Percentiles rank a stretch among this genome's conserved stretches.
phyloP scores from a whole-genome alignment of 1,140 invertebrate species.

The Grapholita molesta region DNA sequence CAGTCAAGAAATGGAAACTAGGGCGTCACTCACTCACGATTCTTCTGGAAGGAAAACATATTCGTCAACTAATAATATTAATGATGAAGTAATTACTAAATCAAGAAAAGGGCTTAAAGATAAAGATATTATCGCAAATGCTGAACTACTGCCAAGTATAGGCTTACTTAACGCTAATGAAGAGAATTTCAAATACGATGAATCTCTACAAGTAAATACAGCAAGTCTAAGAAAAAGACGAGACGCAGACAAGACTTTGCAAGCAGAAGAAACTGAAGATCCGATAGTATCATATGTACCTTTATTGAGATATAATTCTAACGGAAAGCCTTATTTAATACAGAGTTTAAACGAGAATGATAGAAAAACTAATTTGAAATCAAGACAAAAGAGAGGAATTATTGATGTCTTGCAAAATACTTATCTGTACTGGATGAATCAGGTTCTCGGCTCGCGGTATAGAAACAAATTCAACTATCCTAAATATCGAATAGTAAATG shows the following conservation, averaged over 20 bases:
- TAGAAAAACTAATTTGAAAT: conserved; percentile 13
- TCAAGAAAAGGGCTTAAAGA: too few species aligned
- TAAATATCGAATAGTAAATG: conserved; percentile 55
- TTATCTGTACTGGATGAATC: conserved; percentile 51
- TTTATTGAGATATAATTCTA: conserved; percentile 31
- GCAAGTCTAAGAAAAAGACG: background rate
- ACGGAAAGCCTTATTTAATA: background rate
- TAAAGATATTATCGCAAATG: too few species aligned
- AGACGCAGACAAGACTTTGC: background rate
- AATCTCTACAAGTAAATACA: too few species aligned
- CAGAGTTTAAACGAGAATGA: conserved; percentile 33
- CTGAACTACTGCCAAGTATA: too few species aligned
- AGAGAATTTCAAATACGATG: too few species aligned
- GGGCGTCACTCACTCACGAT: too few species aligned
- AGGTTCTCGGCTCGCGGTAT: conserved; percentile 37
- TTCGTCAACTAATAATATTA: too few species aligned
- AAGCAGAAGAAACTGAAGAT: background rate
- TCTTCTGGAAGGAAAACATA: too few species aligned
- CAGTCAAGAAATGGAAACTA: too few species aligned
- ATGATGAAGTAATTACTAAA: too few species aligned
- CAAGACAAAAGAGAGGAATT: conserved; percentile 46
- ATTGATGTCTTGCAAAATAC: conserved; percentile 52
- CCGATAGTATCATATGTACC: conserved; percentile 19
- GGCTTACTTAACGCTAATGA: too few species aligned
- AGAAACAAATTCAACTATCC: conserved; percentile 34